Evolutionary conservation across 2,113 vertebrate species (phyloP), one percentile per base, ranked within the genome.

Genomic region (Callithrix jacchus): DNA sequence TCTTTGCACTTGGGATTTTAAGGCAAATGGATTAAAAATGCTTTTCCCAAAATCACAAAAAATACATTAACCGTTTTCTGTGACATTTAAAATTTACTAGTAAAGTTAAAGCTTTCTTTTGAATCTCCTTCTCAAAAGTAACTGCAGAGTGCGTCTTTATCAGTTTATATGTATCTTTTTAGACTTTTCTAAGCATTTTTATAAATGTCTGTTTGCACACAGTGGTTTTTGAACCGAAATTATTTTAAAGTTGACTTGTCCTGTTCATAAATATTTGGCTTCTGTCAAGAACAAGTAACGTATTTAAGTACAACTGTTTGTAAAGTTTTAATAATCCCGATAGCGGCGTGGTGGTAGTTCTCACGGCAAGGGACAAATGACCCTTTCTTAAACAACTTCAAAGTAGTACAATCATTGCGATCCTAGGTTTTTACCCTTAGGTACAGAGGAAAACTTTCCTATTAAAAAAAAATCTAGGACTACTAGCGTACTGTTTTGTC

Each of bases 371-470:
- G 23, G 89, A 80, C 87, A 92, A 56, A 85, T 20, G 35, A 76
- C 27, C 52, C 10, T 35, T 81, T 80, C 42, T 35, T 83, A 91
- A 97, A 86, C 56, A 92, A 16, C 66, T 54, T 92, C 66, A 82
- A 5, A 89, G 14, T 64, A 71, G 32, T 87, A 68, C 77, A 93
- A 56, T 88, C 79, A 35, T 73, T 89, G 70, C 20, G 52, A 79
- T 90, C 42, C 82, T 91, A 56, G 32, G 79, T 2, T 25, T 86
- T 86, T 82, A 82, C 27, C 94, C 37, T 74, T 25, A 16, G 64
- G 49, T 86, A 35, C 95, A 94, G 68, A 92, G 88, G 80, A 90
- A 96, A 95, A 88, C 58, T 96, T 97, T 86, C 30, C 64, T 30
- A 47, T 94, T 87, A 81, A 88, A 91, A 58, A 47, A n/a, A 45